Base-by-base conservation (phyloP, 2,888 invertebrate species). In the Belgica antarctica region DNA sequence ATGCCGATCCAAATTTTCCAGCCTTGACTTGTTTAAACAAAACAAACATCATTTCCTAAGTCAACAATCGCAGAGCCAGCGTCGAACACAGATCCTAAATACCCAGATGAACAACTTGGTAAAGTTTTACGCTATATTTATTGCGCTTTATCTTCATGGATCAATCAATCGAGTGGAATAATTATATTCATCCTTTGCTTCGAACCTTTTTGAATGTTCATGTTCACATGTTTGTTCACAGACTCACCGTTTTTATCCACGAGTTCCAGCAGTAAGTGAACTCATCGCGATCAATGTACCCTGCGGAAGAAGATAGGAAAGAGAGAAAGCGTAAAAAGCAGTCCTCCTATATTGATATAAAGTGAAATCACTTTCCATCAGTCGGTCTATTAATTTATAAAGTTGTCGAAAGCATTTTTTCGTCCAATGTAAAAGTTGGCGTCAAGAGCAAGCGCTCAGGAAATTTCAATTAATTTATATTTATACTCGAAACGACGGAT, bases 251-350 rank as follows among this genome's bases (percentile, higher is more conserved):
- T 86, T 92, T 92, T 73, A 94, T 92, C 93, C 93, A 94, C 75
- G 89, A 88, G 79, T 91, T 89, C 93, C 93, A 94, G 77, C 93
- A 93, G 77, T 89, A 86, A 70, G 87, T 85, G 77, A 94, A 93
- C 81, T 94, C 94, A 71, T 90, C 88, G 70, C 86, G 86, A 77
- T 92, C 91, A 71, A 94, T 88, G 75, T 84, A 86, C 0, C 88
- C 89, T 78, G 15, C 5, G 46, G 27, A 5, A 12, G 12, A 52
- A 31, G 41, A 41, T 5, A 41, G n/a, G 41, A 41, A 47, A 31
- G 5, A 10, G 34, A 62, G 36, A 36, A 17, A 17, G 62, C 31
- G 62, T 36, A 34, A 7, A 7, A 8, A 34, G 34, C 7, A 34
- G 34, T n/a, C n/a, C n/a, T 8, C 8, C 7, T 8, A 34, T 8